Base-by-base conservation (phyloP, 92 coral and sea anemone genomes). In the Parazoanthus swiftii region DNA sequence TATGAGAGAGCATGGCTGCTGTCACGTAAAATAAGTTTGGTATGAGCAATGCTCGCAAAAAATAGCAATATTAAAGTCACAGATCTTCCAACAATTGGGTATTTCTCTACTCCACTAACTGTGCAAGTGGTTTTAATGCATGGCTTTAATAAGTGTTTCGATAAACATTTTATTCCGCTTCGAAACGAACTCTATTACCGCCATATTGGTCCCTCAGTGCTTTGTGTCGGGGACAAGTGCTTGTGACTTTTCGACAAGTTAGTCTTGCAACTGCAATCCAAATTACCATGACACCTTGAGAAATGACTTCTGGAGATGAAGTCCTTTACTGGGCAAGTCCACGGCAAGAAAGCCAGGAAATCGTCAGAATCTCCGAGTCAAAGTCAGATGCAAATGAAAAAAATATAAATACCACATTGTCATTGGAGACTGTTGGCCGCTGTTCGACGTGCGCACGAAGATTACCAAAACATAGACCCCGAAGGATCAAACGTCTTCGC, bases 401-500 rank as follows among this genome's bases (percentile, higher is more conserved):
- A 85, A 74, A 74, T n/a, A n/a, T 35, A 71, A 79, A 66, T 10
- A 46, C 14, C 11, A 63, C 72, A 37, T 50, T 81, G 59, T 50
- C 72, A 37, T 50, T 81, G 59, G 74, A 26, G 54, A 43, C 70
- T 71, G 79, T 81, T 14, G 74, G 58, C 6, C 77, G 25, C 35
- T 86, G 86, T 79, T 71, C 59, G 35, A 51, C 78, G 39, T 71
- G 91, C 42, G 86, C 76, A 16, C 43, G 29, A 18, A 26, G 50
- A 79, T 63, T 46, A 37, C 29, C 83, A 25, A 87, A 74, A 39
- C 82, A 44, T 7, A 75, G 74, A 65, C 29, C 72, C 70, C 87
- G 65, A 70, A 93, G 86, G 86, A 93, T 89, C 92, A 93, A 90
- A 76, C 87, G 94, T 42, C 92, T 95, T 29, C 88, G 93, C 6